Conservation (phyloP, 2,888 invertebrate species). For the Nasonovia ribisnigri region DNA sequence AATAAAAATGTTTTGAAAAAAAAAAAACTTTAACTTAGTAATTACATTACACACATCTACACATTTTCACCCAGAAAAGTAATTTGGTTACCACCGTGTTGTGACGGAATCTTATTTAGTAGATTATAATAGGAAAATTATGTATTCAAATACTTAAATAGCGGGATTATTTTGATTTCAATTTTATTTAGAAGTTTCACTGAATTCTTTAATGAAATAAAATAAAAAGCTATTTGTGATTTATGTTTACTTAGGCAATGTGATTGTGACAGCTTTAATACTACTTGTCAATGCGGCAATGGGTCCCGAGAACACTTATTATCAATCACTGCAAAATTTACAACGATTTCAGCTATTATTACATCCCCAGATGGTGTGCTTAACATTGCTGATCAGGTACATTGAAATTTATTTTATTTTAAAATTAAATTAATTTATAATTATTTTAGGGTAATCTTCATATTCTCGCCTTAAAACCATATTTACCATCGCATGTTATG, state of each 20-base stretch:
- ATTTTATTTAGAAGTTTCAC: not conserved
- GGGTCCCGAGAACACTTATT: constrained; percentile 75
- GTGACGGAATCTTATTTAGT: no score
- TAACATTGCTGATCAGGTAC: constrained; percentile 94
- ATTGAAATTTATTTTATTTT: constrained; percentile 68
- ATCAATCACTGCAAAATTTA: constrained; percentile 91
- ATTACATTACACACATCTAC: no score
- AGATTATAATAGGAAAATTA: no score
- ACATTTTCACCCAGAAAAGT: no score
- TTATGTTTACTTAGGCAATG: constrained; percentile 35
- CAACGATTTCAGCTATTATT: constrained; percentile 88
- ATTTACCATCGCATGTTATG: constrained; percentile 87
- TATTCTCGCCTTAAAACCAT: constrained; percentile 87
- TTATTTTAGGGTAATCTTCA: constrained; percentile 78
- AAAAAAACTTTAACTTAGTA: no score
- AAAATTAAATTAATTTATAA: not conserved
- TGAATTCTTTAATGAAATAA: not conserved
- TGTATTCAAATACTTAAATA: no score
- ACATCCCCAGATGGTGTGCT: constrained; percentile 96
- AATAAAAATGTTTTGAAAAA: no score
- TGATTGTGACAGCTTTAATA: constrained; percentile 35
- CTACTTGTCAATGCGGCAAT: constrained; percentile 65
- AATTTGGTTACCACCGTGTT: no score
- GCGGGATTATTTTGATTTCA: no score
- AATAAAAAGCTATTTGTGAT: not conserved